A percentile compares a stretch with the other conserved stretches of the same genome.
These are phyloP conservation scores for Catharus fuscescens DNA, from an alignment of 2,113 vertebrate species.

Conservation along the genomic window DNA sequence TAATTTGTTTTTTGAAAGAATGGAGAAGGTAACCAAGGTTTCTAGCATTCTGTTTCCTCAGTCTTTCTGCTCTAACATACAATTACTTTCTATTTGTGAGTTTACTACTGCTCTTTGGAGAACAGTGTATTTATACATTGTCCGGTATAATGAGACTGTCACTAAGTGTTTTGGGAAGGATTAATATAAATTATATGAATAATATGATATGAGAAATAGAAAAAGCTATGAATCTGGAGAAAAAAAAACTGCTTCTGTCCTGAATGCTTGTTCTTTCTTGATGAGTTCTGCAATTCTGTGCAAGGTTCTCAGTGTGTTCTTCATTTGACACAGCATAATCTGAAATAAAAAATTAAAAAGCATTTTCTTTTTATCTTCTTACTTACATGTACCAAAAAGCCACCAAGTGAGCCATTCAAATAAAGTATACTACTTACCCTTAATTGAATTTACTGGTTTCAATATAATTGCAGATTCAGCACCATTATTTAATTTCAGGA, in stretches of 20 bases:
- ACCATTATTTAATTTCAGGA: slow-evolving; percentile 27
- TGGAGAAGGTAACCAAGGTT: neutral
- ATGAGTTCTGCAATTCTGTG: neutral
- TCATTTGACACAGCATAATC: neutral
- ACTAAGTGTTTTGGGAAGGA: neutral
- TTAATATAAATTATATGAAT: neutral
- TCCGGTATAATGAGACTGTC: neutral
- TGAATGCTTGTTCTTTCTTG: neutral
- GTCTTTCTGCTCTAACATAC: neutral
- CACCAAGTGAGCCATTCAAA: slow-evolving; percentile 18
- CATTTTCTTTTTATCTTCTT: neutral
- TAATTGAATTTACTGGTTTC: slow-evolving; percentile 29
- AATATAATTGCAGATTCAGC: slow-evolving; percentile 5
- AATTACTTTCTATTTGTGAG: neutral
- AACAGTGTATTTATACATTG: neutral
- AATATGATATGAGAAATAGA: neutral
- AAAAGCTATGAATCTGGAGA: neutral
- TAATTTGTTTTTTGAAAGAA: neutral
- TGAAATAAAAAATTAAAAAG: neutral
- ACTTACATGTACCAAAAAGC: neutral
- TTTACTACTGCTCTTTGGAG: neutral
- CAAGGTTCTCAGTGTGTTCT: neutral
- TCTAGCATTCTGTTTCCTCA: neutral
- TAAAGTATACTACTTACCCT: neutral
- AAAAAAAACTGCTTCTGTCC: neutral